These are phyloP conservation scores for Ahaetulla prasina DNA, from an alignment of 2,113 vertebrate species.

Conservation along the genomic window DNA sequence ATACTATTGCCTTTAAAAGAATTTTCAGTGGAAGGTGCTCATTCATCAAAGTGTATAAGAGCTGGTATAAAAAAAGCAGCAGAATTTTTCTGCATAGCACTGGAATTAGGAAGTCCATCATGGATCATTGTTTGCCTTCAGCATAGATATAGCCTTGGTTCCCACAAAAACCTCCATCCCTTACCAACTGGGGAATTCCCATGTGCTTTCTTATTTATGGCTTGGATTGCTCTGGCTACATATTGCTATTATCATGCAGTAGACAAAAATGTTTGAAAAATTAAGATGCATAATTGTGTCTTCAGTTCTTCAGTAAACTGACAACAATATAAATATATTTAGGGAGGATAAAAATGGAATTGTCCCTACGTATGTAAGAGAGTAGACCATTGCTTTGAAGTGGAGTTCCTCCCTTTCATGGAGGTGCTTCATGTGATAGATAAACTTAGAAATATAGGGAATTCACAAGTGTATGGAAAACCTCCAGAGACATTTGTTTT, in stretches of 20 bases:
- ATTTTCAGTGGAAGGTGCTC: background rate
- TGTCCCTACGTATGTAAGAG: background rate
- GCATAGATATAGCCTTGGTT: background rate
- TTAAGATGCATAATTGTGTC: background rate
- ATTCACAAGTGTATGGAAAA: background rate
- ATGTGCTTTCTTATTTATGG: background rate
- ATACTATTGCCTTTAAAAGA: background rate
- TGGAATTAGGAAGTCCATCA: background rate
- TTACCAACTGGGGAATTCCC: background rate
- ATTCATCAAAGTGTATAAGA: background rate
- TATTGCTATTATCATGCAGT: background rate
- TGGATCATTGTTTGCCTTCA: background rate
- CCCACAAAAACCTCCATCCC: background rate
- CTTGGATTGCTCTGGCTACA: background rate
- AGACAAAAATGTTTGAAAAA: background rate
- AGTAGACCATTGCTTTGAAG: background rate
- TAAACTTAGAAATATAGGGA: background rate
- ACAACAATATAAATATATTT: background rate
- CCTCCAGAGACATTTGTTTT: background rate
- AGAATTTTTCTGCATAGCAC: background rate
- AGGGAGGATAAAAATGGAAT: background rate
- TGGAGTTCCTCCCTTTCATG: background rate
- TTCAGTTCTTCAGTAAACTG: background rate
- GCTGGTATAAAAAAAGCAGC: background rate
- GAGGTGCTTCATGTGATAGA: background rate